phyloP scores from a whole-genome alignment of 2,113 vertebrate species.

The Fulica atra region DNA sequence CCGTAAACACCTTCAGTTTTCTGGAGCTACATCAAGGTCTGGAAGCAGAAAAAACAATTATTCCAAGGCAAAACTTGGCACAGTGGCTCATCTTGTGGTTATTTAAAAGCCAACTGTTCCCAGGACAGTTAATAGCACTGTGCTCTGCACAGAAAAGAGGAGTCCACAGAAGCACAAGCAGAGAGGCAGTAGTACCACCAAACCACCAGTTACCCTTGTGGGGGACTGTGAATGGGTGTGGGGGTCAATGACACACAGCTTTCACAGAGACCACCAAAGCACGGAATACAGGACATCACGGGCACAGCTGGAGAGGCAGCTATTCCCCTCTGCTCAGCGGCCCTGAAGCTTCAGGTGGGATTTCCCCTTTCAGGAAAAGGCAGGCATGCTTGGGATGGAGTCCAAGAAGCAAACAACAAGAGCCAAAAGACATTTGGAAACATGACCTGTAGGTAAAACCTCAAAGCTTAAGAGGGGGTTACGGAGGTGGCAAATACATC shows the following conservation, averaged over 20 bases:
- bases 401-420: not conserved
- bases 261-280: not conserved
- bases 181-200: not conserved
- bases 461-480: not conserved
- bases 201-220: not conserved
- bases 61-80: conserved; percentile 37
- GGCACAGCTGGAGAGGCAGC: not conserved
- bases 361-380: not conserved
- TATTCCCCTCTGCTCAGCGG: not conserved
- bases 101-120: conserved; percentile 33
- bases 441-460: not conserved
- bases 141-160: not conserved
- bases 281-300: not conserved
- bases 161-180: not conserved
- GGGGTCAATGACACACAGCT: not conserved
- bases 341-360: not conserved
- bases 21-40: conserved; percentile 63
- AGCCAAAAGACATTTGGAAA: not conserved
- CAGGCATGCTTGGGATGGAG: not conserved
- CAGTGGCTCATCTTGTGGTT: not conserved
- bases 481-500: not conserved
- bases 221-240: rapidly evolving
- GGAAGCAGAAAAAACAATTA: conserved; percentile 66
- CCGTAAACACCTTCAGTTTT: conserved; percentile 32
- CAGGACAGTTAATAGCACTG: not conserved